A percentile compares a stretch with the other conserved stretches of the same genome.
These are phyloP conservation scores for Syngnathus scovelli DNA, from an alignment of 2,113 vertebrate species.

Conservation along the genomic window DNA sequence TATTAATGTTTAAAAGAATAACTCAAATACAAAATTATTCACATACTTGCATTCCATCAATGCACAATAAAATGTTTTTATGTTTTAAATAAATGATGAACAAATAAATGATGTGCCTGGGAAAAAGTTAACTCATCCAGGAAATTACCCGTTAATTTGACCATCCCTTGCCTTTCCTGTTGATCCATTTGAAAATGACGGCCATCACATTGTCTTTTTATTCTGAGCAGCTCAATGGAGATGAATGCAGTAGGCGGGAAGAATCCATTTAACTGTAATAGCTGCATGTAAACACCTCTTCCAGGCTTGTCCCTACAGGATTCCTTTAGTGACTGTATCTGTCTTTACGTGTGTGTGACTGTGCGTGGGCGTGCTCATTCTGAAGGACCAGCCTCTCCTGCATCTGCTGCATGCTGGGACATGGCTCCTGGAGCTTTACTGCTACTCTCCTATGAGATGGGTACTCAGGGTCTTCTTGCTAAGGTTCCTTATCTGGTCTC, in stretches of 20 bases:
- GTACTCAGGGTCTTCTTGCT: neutral
- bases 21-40: too few relatives aligned
- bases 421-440: slow-evolving; percentile 32
- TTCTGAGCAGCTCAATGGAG: slow-evolving; percentile 27
- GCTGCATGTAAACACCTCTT: slow-evolving; percentile 69
- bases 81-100: neutral
- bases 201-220: slow-evolving; percentile 32
- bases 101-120: neutral
- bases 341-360: slow-evolving; percentile 2
- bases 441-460: slow-evolving; percentile 31
- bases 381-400: slow-evolving; percentile 43
- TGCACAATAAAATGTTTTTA: too few relatives aligned
- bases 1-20: too few relatives aligned
- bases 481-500: slow-evolving; percentile 13
- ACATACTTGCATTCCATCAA: too few relatives aligned
- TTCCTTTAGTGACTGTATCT: slow-evolving; percentile 21
- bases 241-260: slow-evolving; percentile 62
- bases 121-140: neutral
- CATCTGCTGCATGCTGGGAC: slow-evolving; percentile 59
- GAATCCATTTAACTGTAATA: slow-evolving; percentile 47
- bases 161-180: neutral
- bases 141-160: neutral
- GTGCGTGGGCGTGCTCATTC: slow-evolving; percentile 37
- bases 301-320: slow-evolving; percentile 68
- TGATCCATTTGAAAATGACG: slow-evolving; percentile 16